These are phyloP conservation scores for Paratilapia polleni DNA, from an alignment of 2,113 vertebrate species.

Conservation along the genomic window DNA sequence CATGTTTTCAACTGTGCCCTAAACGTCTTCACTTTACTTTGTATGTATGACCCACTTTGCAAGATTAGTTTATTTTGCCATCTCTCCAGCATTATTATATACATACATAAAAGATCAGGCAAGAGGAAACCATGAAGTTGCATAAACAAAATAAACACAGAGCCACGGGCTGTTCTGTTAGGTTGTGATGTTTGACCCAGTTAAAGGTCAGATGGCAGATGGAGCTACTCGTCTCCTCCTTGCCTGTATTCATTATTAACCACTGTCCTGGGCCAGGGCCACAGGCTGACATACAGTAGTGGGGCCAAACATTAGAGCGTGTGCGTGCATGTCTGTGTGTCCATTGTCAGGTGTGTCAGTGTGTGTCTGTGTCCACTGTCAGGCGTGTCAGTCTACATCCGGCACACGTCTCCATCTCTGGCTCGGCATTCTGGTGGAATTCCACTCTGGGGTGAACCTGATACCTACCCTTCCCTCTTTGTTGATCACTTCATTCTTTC, in stretches of 20 bases:
- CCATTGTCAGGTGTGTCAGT: neutral
- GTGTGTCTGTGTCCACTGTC: neutral
- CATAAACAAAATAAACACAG: neutral
- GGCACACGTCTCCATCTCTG: neutral
- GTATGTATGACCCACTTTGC: neutral
- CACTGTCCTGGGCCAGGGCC: constrained; percentile 14
- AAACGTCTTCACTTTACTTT: neutral
- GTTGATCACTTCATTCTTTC: constrained; percentile 26
- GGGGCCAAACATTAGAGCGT: neutral
- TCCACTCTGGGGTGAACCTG: constrained; percentile 38
- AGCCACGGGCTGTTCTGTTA: neutral
- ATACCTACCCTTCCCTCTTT: neutral
- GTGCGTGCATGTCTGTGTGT: neutral
- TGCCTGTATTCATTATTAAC: constrained; percentile 43
- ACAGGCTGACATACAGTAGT: neutral
- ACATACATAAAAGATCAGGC: neutral
- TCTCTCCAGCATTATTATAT: neutral
- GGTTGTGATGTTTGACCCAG: constrained; percentile 42
- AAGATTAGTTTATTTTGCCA: neutral
- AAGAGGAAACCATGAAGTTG: neutral
- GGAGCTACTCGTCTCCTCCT: constrained; percentile 14
- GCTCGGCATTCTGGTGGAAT: constrained; percentile 33
- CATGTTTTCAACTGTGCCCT: neutral
- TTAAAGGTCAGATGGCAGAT: constrained; percentile 7
- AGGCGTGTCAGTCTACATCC: constrained; percentile 16